Percentiles rank a stretch among this genome's conserved stretches.
These are phyloP conservation scores for Coenonympha arcania DNA, from an alignment of 2,888 invertebrate genomes.

Conservation along the genomic window DNA sequence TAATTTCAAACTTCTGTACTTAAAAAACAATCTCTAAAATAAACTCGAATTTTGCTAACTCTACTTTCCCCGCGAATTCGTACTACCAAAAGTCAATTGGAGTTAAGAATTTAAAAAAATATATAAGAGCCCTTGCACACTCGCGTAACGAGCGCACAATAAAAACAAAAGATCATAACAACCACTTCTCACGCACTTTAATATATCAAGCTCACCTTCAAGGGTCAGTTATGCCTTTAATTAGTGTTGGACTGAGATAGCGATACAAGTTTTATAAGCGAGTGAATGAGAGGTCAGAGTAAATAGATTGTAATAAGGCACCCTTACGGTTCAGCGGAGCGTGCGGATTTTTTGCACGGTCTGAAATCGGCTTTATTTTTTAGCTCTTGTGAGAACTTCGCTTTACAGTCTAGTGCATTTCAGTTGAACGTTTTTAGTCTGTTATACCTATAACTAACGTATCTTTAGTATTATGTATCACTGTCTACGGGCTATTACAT, in stretches of 20 bases:
- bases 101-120: constrained; percentile 32
- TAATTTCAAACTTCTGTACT: too few relatives aligned
- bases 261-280: constrained; percentile 24
- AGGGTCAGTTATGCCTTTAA: constrained; percentile 65
- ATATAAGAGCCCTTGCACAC: constrained; percentile 45
- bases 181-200: constrained; percentile 56
- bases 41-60: background rate
- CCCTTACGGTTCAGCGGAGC: constrained; percentile 55
- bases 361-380: constrained; percentile 37
- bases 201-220: constrained; percentile 49
- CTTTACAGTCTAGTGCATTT: constrained; percentile 56
- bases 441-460: background rate
- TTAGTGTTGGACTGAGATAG: constrained; percentile 46
- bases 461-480: too few relatives aligned
- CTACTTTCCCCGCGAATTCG: constrained; percentile 7
- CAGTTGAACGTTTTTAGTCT: constrained; percentile 30
- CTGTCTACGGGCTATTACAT: too few relatives aligned
- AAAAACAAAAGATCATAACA: constrained; percentile 65
- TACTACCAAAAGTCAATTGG: constrained; percentile 43
- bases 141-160: constrained; percentile 44
- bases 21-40: background rate
- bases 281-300: constrained; percentile 40
- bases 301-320: constrained; percentile 54
- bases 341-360: constrained; percentile 59
- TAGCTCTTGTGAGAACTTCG: constrained; percentile 46